Evolutionary conservation across 1,140 invertebrate species (phyloP).

Genomic region (Polyergus mexicanus): DNA sequence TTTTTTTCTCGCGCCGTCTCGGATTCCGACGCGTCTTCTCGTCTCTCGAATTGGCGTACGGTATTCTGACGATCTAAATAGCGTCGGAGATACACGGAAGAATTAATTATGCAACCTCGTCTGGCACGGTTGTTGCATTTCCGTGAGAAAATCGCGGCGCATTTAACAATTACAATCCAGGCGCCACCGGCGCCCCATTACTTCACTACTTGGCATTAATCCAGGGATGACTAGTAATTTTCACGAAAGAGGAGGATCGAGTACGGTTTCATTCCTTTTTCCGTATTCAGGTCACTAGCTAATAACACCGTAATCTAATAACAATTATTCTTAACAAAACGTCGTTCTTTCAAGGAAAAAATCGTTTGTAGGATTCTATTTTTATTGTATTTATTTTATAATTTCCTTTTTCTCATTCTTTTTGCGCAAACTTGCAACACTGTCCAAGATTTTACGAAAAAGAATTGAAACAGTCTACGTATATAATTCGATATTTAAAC

Average conservation of each 20-base stretch:
- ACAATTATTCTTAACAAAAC: neutral
- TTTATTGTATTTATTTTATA: neutral
- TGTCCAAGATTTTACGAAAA: neutral
- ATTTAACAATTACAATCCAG: constrained; percentile 23
- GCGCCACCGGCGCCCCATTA: neutral
- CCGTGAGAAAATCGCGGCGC: neutral
- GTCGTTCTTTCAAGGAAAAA: neutral
- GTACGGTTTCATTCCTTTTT: neutral
- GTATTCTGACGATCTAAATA: neutral
- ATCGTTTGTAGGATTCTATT: neutral
- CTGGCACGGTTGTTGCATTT: constrained; percentile 42
- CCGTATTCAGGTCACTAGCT: constrained; percentile 20
- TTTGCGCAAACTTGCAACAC: neutral
- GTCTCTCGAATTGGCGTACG: constrained; percentile 22
- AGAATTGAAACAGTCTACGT: neutral
- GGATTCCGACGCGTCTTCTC: neutral
- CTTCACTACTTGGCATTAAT: constrained; percentile 30
- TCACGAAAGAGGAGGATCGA: neutral
- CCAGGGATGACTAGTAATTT: neutral
- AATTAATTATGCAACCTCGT: constrained; percentile 38
- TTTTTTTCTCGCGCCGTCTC: constrained; percentile 11
- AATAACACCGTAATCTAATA: constrained; percentile 11
- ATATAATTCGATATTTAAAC: neutral
- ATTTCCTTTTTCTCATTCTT: neutral
- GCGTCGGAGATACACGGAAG: neutral